Evolutionary conservation across 2,113 vertebrate genomes (phyloP).

Genomic region (Lethenteron reissneri): DNA sequence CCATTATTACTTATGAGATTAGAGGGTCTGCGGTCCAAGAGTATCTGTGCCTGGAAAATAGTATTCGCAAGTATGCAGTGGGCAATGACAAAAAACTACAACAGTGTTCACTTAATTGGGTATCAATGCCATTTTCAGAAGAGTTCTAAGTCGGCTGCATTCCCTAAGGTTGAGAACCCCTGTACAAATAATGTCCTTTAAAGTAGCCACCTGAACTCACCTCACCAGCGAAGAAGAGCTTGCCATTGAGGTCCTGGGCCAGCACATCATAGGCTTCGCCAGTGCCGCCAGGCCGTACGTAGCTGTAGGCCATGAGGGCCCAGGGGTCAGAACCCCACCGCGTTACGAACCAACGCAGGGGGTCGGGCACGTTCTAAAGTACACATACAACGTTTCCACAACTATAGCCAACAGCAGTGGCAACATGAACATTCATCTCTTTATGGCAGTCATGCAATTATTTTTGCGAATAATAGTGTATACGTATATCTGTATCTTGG

Average conservation of each 20-base stretch:
- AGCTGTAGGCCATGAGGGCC: constrained; percentile 95
- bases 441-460: no score
- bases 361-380: constrained; percentile 61
- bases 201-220: constrained; percentile 20
- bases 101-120: no score
- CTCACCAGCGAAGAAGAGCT: constrained; percentile 80
- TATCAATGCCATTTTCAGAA: background rate
- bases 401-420: no score
- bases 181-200: background rate
- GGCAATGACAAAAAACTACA: no score
- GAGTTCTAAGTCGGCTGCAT: background rate
- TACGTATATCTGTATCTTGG: background rate
- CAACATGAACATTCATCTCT: no score
- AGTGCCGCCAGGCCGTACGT: constrained; percentile 72
- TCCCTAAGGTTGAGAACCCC: background rate
- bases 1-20: no score
- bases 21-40: no score
- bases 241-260: constrained; percentile 76
- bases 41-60: no score
- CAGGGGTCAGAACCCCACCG: constrained; percentile 64
- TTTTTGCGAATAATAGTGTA: background rate
- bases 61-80: no score
- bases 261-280: constrained; percentile 84
- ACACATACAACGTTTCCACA: background rate
- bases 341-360: constrained; percentile 56